These are phyloP conservation scores for Drosophila miranda DNA, from an alignment of 1,140 invertebrate genomes.

Conservation along the genomic window DNA sequence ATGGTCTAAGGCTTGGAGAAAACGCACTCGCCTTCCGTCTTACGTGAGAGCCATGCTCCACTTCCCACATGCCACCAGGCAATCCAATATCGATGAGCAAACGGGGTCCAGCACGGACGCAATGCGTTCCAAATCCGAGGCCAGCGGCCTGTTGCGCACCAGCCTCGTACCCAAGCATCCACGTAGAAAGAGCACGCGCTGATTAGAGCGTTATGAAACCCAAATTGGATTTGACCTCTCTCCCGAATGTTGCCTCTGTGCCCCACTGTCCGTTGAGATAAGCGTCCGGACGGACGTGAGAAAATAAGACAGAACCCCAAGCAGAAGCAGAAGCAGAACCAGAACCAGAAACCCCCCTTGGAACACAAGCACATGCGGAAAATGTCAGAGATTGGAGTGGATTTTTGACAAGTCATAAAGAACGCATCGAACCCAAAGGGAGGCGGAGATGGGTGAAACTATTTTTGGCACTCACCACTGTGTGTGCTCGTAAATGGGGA, in stretches of 20 bases:
- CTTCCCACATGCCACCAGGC: too few relatives aligned
- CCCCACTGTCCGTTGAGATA: slow-evolving; percentile 1
- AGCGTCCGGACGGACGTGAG: slow-evolving; percentile 11
- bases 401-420: slow-evolving; percentile 53
- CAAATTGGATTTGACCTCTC: slow-evolving; percentile 19
- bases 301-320: slow-evolving; percentile 28
- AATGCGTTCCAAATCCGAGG: too few relatives aligned
- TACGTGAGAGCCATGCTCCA: too few relatives aligned
- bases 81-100: too few relatives aligned
- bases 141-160: too few relatives aligned
- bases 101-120: too few relatives aligned
- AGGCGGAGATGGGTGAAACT: slow-evolving; percentile 21
- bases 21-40: too few relatives aligned
- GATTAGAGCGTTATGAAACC: slow-evolving; percentile 10
- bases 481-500: slow-evolving; percentile 33
- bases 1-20: too few relatives aligned
- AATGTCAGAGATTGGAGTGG: slow-evolving; percentile 40
- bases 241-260: neutral
- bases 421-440: slow-evolving; percentile 26
- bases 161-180: too few relatives aligned
- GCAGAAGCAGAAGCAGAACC: neutral
- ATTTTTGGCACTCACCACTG: slow-evolving; percentile 42
- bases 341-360: slow-evolving; percentile 1
- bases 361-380: slow-evolving; percentile 11
- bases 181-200: neutral